Percentiles rank a stretch among this genome's conserved stretches.
phyloP scores from a whole-genome alignment of 2,888 invertebrate species.

The Cerastoderma edule region DNA sequence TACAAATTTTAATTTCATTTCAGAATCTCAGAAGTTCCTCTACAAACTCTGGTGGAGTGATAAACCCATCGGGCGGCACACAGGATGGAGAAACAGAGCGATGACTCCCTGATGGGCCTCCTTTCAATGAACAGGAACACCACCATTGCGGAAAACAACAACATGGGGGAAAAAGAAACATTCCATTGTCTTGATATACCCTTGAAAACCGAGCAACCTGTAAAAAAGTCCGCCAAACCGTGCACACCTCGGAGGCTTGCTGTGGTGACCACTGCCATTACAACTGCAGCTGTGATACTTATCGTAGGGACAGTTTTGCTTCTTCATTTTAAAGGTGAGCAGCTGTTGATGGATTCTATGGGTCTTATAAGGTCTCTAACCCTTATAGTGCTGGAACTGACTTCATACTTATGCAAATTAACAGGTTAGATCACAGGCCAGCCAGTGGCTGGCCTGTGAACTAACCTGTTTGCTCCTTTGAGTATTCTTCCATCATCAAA shows the following conservation, averaged over 20 bases:
- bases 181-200: constrained; percentile 15
- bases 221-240: constrained; percentile 18
- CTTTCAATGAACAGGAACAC: constrained; percentile 21
- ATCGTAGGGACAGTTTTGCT: constrained; percentile 9
- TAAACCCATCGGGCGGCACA: not conserved
- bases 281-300: constrained; percentile 31
- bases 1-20: constrained; percentile 2
- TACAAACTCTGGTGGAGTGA: not conserved
- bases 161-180: constrained; percentile 37
- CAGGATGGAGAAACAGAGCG: constrained; percentile 20
- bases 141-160: constrained; percentile 45
- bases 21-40: constrained; percentile 8
- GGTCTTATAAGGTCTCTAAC: too few species aligned
- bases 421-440: too few species aligned
- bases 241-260: constrained; percentile 27
- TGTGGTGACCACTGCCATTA: constrained; percentile 12
- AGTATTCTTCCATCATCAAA: too few species aligned
- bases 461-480: too few species aligned
- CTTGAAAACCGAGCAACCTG: constrained; percentile 11
- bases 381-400: too few species aligned
- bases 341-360: too few species aligned
- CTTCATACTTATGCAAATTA: too few species aligned
- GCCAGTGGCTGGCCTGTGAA: too few species aligned
- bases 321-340: constrained; percentile 5
- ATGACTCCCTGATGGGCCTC: constrained; percentile 38